These are phyloP conservation scores for Alviniconcha marisindica DNA, from an alignment of 1,140 invertebrate genomes.

Conservation along the genomic window DNA sequence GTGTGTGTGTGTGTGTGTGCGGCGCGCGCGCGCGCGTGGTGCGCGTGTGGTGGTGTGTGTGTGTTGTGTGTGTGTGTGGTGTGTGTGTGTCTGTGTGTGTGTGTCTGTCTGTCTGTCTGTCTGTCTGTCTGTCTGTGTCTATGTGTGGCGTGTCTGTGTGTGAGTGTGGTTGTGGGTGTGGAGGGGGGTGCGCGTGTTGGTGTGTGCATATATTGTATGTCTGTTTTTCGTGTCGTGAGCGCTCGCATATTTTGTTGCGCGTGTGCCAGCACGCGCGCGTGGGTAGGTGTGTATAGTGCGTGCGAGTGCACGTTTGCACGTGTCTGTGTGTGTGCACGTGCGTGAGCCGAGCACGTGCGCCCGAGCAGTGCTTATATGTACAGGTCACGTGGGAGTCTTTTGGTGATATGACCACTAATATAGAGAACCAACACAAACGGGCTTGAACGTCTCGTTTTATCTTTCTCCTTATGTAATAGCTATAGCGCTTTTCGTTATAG, in stretches of 20 bases:
- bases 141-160: background rate
- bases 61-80: background rate
- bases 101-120: conserved; percentile 1
- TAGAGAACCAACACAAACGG: background rate
- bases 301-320: background rate
- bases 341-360: background rate
- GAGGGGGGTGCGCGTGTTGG: too few species aligned
- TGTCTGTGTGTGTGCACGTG: background rate
- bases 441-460: background rate
- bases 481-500: too few species aligned
- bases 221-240: too few species aligned
- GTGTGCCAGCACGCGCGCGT: background rate
- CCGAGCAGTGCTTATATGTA: background rate
- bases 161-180: too few species aligned
- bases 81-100: background rate
- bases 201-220: too few species aligned
- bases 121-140: background rate
- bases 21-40: background rate
- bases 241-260: too few species aligned
- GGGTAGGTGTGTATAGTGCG: conserved; percentile 4
- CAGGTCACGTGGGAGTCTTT: background rate
- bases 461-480: background rate
- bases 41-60: background rate
- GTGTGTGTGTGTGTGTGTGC: background rate
- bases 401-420: background rate